phyloP scores from a whole-genome alignment of 2,113 vertebrate genomes.

The Leucopsar rothschildi region DNA sequence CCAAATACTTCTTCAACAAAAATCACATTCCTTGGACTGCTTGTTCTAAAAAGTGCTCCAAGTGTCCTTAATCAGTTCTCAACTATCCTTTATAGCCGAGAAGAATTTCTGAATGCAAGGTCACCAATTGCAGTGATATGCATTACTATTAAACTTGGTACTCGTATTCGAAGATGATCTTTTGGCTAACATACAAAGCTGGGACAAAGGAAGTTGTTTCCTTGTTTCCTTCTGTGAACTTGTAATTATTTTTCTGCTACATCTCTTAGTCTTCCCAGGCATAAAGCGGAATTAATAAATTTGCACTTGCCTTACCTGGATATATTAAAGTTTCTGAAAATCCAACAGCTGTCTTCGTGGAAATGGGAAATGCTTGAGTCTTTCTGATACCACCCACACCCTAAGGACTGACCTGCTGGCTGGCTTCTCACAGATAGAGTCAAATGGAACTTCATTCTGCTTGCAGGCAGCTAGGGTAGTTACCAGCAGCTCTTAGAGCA shows the following conservation, averaged over 20 bases:
- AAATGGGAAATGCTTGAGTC: not conserved
- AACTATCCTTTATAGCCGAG: not conserved
- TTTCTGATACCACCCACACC: not conserved
- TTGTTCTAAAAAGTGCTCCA: constrained; percentile 14
- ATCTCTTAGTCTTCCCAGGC: not conserved
- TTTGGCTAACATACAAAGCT: not conserved
- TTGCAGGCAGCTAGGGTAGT: not conserved
- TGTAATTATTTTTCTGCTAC: not conserved
- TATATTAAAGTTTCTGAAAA: not conserved
- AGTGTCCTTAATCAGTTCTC: not conserved
- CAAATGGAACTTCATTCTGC: not conserved
- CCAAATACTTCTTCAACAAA: constrained; percentile 24
- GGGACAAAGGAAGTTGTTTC: not conserved
- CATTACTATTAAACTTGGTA: not conserved
- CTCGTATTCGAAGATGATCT: not conserved
- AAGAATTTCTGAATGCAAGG: not conserved
- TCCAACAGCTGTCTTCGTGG: not conserved
- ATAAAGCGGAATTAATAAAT: not conserved
- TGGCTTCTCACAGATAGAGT: not conserved
- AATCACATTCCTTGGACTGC: not conserved
- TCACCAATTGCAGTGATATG: not conserved
- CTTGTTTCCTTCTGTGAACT: not conserved
- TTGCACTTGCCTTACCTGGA: not conserved
- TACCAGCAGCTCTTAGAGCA: not conserved
- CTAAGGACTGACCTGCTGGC: not conserved